Evolutionary conservation across 2,113 vertebrate genomes (phyloP).

Genomic region (Meriones unguiculatus): DNA sequence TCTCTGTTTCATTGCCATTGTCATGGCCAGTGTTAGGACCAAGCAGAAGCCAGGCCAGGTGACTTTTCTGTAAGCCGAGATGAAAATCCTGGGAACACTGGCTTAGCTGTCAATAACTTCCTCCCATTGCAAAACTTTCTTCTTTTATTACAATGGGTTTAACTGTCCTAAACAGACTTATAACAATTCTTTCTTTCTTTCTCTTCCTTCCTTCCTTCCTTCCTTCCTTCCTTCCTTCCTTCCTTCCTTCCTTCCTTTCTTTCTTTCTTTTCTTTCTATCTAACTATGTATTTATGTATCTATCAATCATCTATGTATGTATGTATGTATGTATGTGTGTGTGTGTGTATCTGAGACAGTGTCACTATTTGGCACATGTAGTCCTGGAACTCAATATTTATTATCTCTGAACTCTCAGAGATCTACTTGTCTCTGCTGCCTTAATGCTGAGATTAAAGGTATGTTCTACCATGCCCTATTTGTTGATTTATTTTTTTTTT

Average conservation of each 20-base stretch:
- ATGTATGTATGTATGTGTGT: too few species aligned
- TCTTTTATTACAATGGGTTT: neutral
- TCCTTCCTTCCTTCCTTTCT: too few species aligned
- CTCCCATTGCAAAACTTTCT: neutral
- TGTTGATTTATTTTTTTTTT: neutral
- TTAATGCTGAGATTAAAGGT: neutral
- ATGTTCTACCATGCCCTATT: too few species aligned
- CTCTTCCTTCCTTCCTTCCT: neutral
- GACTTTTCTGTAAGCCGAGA: neutral
- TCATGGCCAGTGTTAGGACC: neutral
- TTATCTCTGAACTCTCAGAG: neutral
- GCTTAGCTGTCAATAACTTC: neutral
- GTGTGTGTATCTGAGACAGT: neutral
- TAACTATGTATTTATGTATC: too few species aligned
- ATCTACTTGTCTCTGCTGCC: neutral
- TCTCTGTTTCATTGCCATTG: neutral
- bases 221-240: neutral
- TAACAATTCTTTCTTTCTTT: neutral
- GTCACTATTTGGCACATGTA: neutral
- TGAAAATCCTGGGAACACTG: neutral
- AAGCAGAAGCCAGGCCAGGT: neutral
- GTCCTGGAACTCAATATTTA: neutral
- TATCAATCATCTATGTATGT: too few species aligned
- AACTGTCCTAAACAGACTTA: conserved; percentile 2
- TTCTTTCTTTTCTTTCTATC: neutral